A percentile compares a stretch with the other conserved stretches of the same genome.
These are phyloP conservation scores for Anguilla pacifica DNA, from an alignment of 2,797 vertebrate species.

Conservation along the genomic window DNA sequence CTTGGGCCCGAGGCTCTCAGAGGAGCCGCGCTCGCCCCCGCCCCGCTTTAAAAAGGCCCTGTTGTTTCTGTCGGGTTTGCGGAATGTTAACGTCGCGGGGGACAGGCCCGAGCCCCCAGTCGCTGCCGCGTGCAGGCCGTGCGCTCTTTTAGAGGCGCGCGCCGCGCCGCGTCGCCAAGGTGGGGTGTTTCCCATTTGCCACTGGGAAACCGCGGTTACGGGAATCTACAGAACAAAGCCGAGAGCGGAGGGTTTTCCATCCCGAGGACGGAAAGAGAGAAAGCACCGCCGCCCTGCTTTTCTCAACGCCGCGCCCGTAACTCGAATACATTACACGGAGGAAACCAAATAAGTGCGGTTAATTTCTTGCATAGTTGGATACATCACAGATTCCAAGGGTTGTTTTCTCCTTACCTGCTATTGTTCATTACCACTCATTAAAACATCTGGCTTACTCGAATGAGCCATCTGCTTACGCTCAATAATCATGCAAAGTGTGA, in stretches of 20 bases:
- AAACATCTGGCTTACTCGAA: slow-evolving; percentile 78
- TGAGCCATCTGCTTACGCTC: slow-evolving; percentile 70
- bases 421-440: slow-evolving; percentile 81
- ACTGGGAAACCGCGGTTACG: neutral
- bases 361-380: slow-evolving; percentile 60
- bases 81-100: neutral
- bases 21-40: neutral
- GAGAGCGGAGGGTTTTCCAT: neutral
- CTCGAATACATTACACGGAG: neutral
- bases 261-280: neutral
- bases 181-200: neutral
- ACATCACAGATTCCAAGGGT: slow-evolving; percentile 72
- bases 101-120: neutral
- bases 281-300: neutral
- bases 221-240: neutral
- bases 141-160: neutral
- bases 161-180: neutral
- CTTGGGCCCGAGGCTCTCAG: neutral
- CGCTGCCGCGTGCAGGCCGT: neutral
- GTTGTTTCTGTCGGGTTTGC: neutral
- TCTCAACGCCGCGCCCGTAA: too few species aligned
- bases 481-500: slow-evolving; percentile 54
- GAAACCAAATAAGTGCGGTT: slow-evolving; percentile 51
- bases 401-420: slow-evolving; percentile 75
- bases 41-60: neutral